These are phyloP conservation scores for Amitus sp. DNA, from an alignment of 2,888 invertebrate species.

Conservation along the genomic window DNA sequence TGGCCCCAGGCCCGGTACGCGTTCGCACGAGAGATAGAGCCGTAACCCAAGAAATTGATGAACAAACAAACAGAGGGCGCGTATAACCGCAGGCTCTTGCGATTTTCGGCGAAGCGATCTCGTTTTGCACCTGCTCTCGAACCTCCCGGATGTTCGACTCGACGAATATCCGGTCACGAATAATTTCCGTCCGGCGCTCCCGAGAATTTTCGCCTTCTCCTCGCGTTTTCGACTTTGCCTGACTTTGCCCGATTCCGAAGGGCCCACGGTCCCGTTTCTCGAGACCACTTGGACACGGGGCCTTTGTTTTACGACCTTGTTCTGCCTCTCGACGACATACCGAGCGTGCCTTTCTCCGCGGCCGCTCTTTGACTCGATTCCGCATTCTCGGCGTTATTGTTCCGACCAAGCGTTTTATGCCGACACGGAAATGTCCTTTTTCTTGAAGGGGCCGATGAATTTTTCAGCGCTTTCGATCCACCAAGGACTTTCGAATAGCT, in stretches of 20 bases:
- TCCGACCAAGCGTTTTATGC: too few relatives aligned
- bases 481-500: too few relatives aligned
- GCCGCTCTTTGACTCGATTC: constrained; percentile 22
- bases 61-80: constrained; percentile 51
- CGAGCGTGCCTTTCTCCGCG: constrained; percentile 29
- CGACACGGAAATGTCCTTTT: too few relatives aligned
- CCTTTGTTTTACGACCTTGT: constrained; percentile 37
- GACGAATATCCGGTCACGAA: constrained; percentile 38
- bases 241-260: too few relatives aligned
- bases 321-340: constrained; percentile 33
- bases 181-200: constrained; percentile 31
- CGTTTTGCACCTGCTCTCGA: constrained; percentile 48
- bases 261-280: too few relatives aligned
- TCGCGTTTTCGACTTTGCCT: too few relatives aligned
- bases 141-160: constrained; percentile 38
- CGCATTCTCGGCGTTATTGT: constrained; percentile 20
- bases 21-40: constrained; percentile 43
- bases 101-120: constrained; percentile 54
- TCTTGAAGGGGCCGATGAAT: too few relatives aligned
- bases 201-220: constrained; percentile 11
- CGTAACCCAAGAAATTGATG: constrained; percentile 55
- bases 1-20: too few relatives aligned
- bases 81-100: constrained; percentile 45
- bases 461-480: too few relatives aligned
- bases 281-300: constrained; percentile 28